phyloP scores from a whole-genome alignment of 2,113 vertebrate species.

The Lepus timidus region DNA sequence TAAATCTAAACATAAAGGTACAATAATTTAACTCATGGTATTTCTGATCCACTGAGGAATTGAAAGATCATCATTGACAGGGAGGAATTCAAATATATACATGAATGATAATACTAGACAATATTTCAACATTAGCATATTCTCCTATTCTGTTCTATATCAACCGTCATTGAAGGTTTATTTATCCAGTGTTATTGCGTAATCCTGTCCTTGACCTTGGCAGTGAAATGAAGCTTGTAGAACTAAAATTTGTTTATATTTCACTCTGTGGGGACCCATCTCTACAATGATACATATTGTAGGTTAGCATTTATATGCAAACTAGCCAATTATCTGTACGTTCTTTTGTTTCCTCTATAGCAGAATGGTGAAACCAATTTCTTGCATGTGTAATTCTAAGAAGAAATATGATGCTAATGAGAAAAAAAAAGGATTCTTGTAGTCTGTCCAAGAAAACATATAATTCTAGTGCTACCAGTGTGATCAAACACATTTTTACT shows the following conservation, averaged over 20 bases:
- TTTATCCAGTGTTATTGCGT: constrained; percentile 50
- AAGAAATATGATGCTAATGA: constrained; percentile 39
- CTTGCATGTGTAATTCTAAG: constrained; percentile 51
- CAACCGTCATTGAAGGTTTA: constrained; percentile 28
- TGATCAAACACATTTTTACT: constrained; percentile 49
- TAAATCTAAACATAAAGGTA: not conserved
- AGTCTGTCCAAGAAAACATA: not conserved
- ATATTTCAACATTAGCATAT: constrained; percentile 37
- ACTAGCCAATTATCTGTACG: constrained; percentile 52
- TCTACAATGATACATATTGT: not conserved
- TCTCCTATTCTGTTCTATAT: constrained; percentile 1
- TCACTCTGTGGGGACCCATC: constrained; percentile 17
- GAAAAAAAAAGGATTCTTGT: not conserved
- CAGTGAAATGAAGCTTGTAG: not conserved
- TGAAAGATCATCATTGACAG: constrained; percentile 44
- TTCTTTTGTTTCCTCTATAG: constrained; percentile 48
- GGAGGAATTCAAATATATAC: constrained; percentile 32
- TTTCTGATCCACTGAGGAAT: constrained; percentile 8
- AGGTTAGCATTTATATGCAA: constrained; percentile 57
- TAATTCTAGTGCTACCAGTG: not conserved
- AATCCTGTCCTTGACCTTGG: constrained; percentile 36
- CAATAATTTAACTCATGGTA: not conserved
- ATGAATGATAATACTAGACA: constrained; percentile 36
- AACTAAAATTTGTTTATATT: constrained; percentile 46
- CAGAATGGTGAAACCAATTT: constrained; percentile 39